phyloP scores from a whole-genome alignment of 2,797 vertebrate genomes.

The Enteromius trimaculatus region DNA sequence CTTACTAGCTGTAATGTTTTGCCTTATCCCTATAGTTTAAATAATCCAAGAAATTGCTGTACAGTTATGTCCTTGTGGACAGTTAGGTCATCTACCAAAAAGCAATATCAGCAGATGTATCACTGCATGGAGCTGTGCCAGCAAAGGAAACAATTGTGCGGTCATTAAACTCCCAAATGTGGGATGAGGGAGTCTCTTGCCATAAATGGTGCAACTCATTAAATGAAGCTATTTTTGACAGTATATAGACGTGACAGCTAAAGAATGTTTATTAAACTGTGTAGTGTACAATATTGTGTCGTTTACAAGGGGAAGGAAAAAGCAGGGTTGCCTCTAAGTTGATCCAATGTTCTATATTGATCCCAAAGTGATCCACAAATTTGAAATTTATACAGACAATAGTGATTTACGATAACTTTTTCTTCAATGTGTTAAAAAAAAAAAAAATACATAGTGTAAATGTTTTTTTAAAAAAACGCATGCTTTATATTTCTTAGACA shows the following conservation, averaged over 20 bases:
- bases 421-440: neutral
- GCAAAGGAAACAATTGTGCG: slow-evolving; percentile 56
- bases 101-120: slow-evolving; percentile 56
- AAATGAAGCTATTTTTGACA: neutral
- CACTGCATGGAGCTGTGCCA: slow-evolving; percentile 58
- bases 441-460: neutral
- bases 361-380: neutral
- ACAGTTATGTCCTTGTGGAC: neutral
- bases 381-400: neutral
- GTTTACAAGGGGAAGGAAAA: neutral
- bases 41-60: slow-evolving; percentile 58
- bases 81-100: slow-evolving; percentile 16
- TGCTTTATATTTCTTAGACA: too few species aligned
- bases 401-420: neutral
- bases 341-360: neutral
- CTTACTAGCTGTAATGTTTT: neutral
- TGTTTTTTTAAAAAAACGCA: too few species aligned
- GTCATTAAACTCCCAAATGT: slow-evolving; percentile 75
- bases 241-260: neutral
- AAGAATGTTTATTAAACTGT: neutral
- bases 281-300: neutral
- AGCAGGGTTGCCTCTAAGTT: neutral
- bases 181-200: slow-evolving; percentile 29
- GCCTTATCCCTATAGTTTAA: neutral
- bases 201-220: slow-evolving; percentile 12